These are phyloP conservation scores for Gorsachius magnificus DNA, from an alignment of 2,797 vertebrate species.

Conservation along the genomic window DNA sequence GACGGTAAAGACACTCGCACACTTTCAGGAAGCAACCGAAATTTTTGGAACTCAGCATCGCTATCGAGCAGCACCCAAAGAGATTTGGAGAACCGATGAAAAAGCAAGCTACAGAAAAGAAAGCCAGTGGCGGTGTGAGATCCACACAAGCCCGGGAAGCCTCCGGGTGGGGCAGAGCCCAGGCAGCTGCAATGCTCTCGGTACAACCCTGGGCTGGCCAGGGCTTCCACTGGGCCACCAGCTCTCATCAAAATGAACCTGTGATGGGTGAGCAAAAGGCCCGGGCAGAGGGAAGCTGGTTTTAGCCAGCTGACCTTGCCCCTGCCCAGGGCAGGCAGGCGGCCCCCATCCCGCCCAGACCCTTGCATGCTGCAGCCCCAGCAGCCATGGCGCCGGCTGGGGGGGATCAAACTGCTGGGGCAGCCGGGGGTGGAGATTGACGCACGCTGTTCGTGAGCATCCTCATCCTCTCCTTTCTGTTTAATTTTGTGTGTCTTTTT, in stretches of 20 bases:
- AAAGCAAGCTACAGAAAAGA: background rate
- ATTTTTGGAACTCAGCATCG: background rate
- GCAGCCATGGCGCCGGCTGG: fast-evolving
- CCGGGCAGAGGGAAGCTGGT: background rate
- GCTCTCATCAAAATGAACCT: background rate
- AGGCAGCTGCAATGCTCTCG: background rate
- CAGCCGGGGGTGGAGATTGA: background rate
- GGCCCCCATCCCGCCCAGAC: background rate
- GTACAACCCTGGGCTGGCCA: background rate
- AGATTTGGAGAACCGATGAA: background rate
- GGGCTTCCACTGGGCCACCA: background rate
- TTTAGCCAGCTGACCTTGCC: background rate
- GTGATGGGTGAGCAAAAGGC: background rate
- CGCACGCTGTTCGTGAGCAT: fast-evolving
- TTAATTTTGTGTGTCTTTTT: background rate
- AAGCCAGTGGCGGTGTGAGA: background rate
- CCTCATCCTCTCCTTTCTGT: background rate
- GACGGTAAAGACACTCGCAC: background rate
- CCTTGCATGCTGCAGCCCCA: background rate
- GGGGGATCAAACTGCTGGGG: background rate
- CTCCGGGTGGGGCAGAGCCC: background rate
- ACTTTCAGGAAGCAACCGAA: background rate
- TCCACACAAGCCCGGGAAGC: background rate
- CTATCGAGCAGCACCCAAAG: background rate
- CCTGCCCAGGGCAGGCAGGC: background rate